These are phyloP conservation scores for Leptogaster cylindrica DNA, from an alignment of 2,888 invertebrate genomes.

Conservation along the genomic window DNA sequence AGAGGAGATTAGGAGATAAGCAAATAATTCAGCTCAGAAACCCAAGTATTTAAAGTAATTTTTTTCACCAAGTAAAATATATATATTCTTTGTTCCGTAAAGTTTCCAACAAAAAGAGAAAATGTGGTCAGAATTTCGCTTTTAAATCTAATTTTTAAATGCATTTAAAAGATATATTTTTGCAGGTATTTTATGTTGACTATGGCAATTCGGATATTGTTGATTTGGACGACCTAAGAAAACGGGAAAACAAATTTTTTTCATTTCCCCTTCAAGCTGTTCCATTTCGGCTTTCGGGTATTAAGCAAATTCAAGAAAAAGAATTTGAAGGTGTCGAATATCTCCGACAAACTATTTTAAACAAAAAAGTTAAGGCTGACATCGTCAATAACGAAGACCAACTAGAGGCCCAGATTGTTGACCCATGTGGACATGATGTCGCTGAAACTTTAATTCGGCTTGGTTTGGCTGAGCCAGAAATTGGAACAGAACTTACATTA, in stretches of 20 bases:
- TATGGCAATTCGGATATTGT: conserved; percentile 23
- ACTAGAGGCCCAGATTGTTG: neutral
- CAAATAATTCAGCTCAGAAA: no score
- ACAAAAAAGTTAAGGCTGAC: neutral
- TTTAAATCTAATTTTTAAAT: no score
- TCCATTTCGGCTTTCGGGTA: neutral
- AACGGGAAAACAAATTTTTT: conserved; percentile 19
- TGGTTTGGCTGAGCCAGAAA: neutral
- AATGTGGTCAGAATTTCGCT: no score
- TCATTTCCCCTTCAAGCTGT: conserved; percentile 31
- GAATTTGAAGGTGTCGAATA: neutral
- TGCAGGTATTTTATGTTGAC: conserved; percentile 29
- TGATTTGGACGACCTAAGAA: neutral
- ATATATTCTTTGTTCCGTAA: no score
- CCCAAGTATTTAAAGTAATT: no score
- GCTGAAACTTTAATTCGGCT: neutral
- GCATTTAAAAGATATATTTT: no score
- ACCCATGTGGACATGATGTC: neutral
- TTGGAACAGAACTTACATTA: no score
- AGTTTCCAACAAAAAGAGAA: no score
- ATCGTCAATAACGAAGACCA: conserved; percentile 6
- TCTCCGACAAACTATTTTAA: neutral
- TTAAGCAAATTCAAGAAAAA: neutral
- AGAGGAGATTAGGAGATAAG: no score
- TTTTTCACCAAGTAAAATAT: no score